These are phyloP conservation scores for Pocota personata DNA, from an alignment of 2,888 invertebrate genomes.

Conservation along the genomic window DNA sequence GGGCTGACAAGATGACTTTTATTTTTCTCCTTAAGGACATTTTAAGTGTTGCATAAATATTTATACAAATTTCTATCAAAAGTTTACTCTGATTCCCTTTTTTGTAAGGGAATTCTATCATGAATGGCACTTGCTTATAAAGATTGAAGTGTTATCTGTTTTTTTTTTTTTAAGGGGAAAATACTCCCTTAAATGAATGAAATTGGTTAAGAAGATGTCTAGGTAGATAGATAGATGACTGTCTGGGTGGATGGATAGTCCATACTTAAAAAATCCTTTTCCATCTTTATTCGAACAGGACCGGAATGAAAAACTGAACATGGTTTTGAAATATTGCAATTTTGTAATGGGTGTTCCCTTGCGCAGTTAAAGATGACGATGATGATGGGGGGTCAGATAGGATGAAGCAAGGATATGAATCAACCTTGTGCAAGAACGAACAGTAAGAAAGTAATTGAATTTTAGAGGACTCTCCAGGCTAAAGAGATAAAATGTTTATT, in stretches of 20 bases:
- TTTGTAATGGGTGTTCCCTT: slow-evolving; percentile 27
- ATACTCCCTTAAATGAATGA: slow-evolving; percentile 28
- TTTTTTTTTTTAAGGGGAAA: too few relatives aligned
- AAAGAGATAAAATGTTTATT: slow-evolving; percentile 60
- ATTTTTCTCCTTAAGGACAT: not conserved
- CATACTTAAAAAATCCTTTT: slow-evolving; percentile 43
- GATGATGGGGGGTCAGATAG: not conserved
- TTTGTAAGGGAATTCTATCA: not conserved
- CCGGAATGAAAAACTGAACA: not conserved
- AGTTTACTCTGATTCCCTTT: not conserved
- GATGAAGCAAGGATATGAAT: slow-evolving; percentile 36
- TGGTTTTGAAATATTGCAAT: slow-evolving; percentile 31
- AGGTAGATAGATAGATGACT: not conserved
- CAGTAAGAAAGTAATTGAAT: slow-evolving; percentile 55
- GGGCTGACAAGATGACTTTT: slow-evolving; percentile 18
- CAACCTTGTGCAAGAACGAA: not conserved
- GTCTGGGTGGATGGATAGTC: slow-evolving; percentile 5
- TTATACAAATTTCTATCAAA: not conserved
- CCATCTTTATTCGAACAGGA: not conserved
- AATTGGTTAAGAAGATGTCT: slow-evolving; percentile 18
- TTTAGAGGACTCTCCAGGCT: slow-evolving; percentile 51
- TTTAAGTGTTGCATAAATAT: slow-evolving; percentile 31
- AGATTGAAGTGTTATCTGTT: slow-evolving; percentile 11
- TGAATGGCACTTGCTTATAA: not conserved
- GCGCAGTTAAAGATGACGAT: not conserved